Conservation (phyloP, 2,797 vertebrate genomes). For the Tokudaia muenninki region DNA sequence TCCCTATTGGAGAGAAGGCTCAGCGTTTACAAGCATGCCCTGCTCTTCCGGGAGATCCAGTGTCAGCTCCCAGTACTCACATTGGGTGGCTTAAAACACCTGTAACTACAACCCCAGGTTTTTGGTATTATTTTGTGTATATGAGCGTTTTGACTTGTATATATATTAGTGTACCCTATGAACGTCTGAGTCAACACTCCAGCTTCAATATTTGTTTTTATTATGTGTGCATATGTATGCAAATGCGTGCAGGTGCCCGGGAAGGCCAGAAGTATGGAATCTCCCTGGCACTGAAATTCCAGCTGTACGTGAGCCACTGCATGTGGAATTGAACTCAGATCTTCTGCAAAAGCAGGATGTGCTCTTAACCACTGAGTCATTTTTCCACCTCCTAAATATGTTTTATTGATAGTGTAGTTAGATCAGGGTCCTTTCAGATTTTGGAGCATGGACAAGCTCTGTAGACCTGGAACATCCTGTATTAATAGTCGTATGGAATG, state of each 20-base stretch:
- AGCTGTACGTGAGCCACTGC: not conserved
- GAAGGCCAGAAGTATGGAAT: not conserved
- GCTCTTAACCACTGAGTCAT: not conserved
- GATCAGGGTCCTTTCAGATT: slow-evolving; percentile 13
- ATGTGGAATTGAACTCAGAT: not conserved
- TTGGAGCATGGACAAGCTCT: not conserved
- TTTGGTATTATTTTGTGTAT: not conserved
- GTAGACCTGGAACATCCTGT: not conserved
- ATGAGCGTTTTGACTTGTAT: not conserved
- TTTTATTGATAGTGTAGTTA: not conserved
- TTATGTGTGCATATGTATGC: not conserved
- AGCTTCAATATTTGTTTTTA: not conserved
- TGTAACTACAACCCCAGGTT: not conserved
- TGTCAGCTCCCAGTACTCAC: not conserved
- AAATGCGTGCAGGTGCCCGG: not conserved
- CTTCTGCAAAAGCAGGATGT: not conserved
- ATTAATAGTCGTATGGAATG: not conserved
- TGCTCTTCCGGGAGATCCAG: not conserved
- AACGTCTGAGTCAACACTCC: not conserved
- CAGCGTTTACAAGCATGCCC: not conserved
- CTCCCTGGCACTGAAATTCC: not conserved
- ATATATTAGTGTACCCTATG: not conserved
- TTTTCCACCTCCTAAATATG: not conserved
- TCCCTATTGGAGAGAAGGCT: not conserved
- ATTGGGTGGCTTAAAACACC: not conserved